Evolutionary conservation across 2,888 invertebrate genomes (phyloP).

Genomic region (Cosmia trapezina): DNA sequence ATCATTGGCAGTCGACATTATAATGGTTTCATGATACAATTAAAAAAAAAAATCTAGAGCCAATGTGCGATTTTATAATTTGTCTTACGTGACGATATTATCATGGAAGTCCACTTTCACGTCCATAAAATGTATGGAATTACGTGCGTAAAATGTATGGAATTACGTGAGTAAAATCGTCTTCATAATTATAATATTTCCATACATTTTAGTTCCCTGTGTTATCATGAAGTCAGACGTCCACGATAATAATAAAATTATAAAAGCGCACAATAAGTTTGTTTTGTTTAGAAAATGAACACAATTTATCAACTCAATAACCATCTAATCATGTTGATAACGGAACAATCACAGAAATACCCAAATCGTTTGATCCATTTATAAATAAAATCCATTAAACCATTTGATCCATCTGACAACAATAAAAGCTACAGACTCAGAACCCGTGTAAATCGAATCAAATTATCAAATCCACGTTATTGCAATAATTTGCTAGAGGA

Average conservation of each 20-base stretch:
- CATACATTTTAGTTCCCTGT: no score
- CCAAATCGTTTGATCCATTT: constrained; percentile 19
- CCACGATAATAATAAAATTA: no score
- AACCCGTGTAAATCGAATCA: constrained; percentile 31
- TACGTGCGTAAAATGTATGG: no score
- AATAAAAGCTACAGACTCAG: neutral
- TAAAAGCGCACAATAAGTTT: neutral
- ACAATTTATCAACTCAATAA: constrained; percentile 9
- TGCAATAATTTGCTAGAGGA: constrained; percentile 56
- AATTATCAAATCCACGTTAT: constrained; percentile 44
- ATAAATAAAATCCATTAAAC: constrained; percentile 7
- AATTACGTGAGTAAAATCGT: no score
- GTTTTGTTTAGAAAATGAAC: neutral
- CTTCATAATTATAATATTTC: no score
- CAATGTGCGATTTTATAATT: no score
- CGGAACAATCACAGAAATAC: constrained; percentile 1
- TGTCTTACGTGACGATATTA: no score
- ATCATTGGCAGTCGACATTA: neutral
- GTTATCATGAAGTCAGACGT: no score
- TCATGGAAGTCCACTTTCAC: no score
- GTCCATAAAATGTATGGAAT: no score
- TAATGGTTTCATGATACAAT: neutral
- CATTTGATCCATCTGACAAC: neutral
- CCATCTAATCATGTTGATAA: constrained; percentile 8
- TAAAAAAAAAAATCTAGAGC: neutral